Conservation (phyloP, 2,113 vertebrate genomes). For the Myiozetetes cayanensis region DNA sequence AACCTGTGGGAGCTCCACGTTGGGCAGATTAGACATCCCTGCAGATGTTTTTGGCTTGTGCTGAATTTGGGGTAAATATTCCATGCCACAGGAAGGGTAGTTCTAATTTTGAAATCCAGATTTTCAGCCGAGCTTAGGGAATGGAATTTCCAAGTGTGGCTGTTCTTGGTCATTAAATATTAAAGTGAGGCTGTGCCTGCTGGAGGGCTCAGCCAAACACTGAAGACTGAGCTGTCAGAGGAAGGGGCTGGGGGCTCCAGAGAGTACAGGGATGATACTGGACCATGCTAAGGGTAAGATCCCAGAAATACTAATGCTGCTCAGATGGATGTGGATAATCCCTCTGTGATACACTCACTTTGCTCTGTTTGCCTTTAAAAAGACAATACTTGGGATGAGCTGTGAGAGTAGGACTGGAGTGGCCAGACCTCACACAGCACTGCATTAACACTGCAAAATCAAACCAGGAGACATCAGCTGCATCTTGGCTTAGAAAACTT, state of each 20-base stretch:
- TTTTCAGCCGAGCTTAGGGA: neutral
- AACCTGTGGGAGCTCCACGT: fast-evolving
- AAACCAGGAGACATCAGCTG: neutral
- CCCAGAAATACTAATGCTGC: neutral
- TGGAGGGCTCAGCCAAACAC: neutral
- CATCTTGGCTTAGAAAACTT: neutral
- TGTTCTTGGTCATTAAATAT: conserved; percentile 30
- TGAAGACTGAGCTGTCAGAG: neutral
- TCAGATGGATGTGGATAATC: neutral
- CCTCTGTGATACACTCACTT: neutral
- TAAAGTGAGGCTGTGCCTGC: neutral
- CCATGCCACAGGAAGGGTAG: neutral
- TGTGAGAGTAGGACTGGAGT: neutral
- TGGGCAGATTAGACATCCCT: neutral
- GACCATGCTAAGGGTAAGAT: neutral
- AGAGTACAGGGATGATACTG: neutral
- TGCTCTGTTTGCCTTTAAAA: neutral
- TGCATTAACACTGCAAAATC: neutral
- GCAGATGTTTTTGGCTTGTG: neutral
- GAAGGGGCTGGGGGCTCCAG: neutral
- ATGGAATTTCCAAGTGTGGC: neutral
- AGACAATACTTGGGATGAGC: neutral
- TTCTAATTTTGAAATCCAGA: neutral
- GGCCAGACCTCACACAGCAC: neutral
- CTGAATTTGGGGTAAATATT: neutral